Base-by-base conservation (phyloP, 1,140 invertebrate species). In the Drosophila quadrilineata region DNA sequence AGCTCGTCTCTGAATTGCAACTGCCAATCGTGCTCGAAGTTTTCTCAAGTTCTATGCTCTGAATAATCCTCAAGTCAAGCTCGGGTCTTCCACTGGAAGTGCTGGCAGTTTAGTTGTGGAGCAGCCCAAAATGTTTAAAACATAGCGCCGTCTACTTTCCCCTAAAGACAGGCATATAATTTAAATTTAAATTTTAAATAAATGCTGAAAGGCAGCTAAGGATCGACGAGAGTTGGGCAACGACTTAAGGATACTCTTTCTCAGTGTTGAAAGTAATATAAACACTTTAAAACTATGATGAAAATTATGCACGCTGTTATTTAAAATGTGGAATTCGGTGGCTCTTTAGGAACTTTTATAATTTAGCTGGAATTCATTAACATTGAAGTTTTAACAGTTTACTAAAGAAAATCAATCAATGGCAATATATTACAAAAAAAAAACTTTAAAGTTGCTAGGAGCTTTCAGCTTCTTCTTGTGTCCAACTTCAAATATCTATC, bases 1-100 rank as follows among this genome's bases (percentile, higher is more conserved):
- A n/a, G n/a, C n/a, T n/a, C n/a, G n/a, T 75, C 80, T 85, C 86
- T 85, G 79, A 85, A 85, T 71, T 85, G 80, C 71, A 85, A 85
- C 80, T 85, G 80, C 75, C 80, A 85, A 85, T 85, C 79, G 79
- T 85, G 79, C 79, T 86, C 79, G 80, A 85, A 84, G 74, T 70
- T 60, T 54, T 10, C 6, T 21, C 12, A 16, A 28, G 16, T 40
- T 6, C 21, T 24, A 38, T 14, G 16, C 21, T 38, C 16, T 6
- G 12, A 10, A 12, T 5, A 2, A 28, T 10, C 22, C 36, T 29
- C 38, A 19, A 12, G 21, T 49, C 38, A 41, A 70, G 21, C 8
- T 28, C 52, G 40, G 54, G 24, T 66, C 33, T 40, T 26, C 31
- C 35, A 17, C 21, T 16, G 29, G 45, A 41, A 26, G 52, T 14